Evolutionary conservation across 2,113 vertebrate species (phyloP), one percentile per base, ranked within the genome.

Genomic region (Anseranas semipalmata): DNA sequence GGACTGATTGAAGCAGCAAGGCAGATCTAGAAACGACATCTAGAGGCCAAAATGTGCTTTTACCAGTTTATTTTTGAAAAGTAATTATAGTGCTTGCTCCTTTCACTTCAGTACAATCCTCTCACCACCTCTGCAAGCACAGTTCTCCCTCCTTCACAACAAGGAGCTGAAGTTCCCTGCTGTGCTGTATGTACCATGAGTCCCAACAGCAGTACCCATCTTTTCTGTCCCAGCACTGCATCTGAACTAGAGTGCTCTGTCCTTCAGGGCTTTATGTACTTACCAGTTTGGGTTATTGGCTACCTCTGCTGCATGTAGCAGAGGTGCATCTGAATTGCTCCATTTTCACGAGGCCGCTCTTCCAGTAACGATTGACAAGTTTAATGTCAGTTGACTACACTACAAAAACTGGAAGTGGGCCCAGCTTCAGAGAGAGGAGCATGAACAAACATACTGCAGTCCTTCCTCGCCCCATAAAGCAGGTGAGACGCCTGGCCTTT

Each of bases 341-440:
- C 35, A 2, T 21, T 56, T 43, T 9, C 87, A 39, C 48, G 25
- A 67, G 27, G 33, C n/a, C 60, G 17, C 41, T 43, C 27, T 48
- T 56, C 32, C 13, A 48, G 19, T 10, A 52, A 27, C 0, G 0
- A 48, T 18, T n/a, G 16, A 22, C 0, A 1, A 37, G 37, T 27
- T 74, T 15, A 46, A 21, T 0, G 0, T 20, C 55, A 32, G 25
- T 25, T 2, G 0, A 48, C 30, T 20, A 12, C 8, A 3, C 8
- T 14, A 52, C 56, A 39, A 27, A 43, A 63, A 30, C 32, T 6
- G 43, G 19, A 45, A 46, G 27, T 1, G 3, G 24, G 53, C 30
- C 9, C 37, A 76, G 56, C 41, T 58, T 39, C 41, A 39, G 0
- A 0, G 18, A 45, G 58, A 28, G 16, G 37, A 58, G 24, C 9